Conservation (phyloP, 2,888 invertebrate species). For the Acronicta psi region DNA sequence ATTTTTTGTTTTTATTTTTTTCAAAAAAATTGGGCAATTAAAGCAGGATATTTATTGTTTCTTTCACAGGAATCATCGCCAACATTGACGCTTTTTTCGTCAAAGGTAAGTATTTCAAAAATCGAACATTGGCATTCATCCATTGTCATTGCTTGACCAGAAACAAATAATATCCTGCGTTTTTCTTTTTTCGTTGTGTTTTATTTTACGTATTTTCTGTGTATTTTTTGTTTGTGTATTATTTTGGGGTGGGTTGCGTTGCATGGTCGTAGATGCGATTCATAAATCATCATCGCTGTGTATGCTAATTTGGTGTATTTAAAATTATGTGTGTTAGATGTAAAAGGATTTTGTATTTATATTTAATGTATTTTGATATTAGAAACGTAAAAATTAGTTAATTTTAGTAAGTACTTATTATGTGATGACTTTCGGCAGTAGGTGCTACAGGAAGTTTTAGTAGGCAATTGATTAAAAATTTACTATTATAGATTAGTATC, state of each 20-base stretch:
- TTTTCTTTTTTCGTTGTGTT: conserved; percentile 51
- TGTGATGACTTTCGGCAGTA: not conserved
- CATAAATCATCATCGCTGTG: conserved; percentile 55
- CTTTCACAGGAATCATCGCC: conserved; percentile 93
- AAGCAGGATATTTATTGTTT: conserved; percentile 85
- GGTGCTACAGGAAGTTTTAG: no score
- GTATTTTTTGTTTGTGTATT: conserved; percentile 42
- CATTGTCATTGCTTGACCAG: conserved; percentile 71
- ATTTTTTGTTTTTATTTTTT: conserved; percentile 47
- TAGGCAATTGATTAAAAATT: no score
- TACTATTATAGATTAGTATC: no score
- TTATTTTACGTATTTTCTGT: conserved; percentile 28
- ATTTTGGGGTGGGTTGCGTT: conserved; percentile 40
- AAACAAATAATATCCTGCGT: conserved; percentile 74
- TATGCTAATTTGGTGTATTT: conserved; percentile 52
- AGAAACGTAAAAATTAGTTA: not conserved
- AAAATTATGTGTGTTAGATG: conserved; percentile 41
- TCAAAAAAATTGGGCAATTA: conserved; percentile 69
- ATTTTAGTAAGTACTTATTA: not conserved
- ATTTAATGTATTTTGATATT: conserved; percentile 10
- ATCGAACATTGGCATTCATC: conserved; percentile 59
- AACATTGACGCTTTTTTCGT: conserved; percentile 93
- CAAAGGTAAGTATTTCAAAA: conserved; percentile 91
- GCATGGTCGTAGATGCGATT: conserved; percentile 54
- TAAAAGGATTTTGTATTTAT: conserved; percentile 17